Evolutionary conservation across 2,113 vertebrate genomes (phyloP).

Genomic region (Pedetes capensis): DNA sequence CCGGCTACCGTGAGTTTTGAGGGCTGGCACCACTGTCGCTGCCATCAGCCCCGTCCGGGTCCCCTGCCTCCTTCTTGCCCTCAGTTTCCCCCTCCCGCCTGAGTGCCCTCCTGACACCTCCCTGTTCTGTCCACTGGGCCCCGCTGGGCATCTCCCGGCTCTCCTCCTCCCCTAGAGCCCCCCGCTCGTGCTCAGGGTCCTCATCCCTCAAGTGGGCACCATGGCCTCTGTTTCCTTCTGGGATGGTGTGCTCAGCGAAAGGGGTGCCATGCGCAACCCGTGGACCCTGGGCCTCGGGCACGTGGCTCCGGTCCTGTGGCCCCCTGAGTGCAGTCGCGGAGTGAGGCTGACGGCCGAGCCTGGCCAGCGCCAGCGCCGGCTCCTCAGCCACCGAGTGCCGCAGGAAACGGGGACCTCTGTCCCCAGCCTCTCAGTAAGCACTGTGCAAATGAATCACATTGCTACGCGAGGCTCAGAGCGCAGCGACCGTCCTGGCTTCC

Average conservation of each 20-base stretch:
- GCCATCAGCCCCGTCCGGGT: too few species aligned
- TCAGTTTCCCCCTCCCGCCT: neutral
- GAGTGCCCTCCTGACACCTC: too few species aligned
- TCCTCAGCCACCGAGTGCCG: too few species aligned
- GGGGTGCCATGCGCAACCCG: too few species aligned
- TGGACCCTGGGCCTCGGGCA: neutral
- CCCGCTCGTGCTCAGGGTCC: neutral
- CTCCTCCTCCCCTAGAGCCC: too few species aligned
- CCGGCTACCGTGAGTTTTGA: constrained; percentile 85
- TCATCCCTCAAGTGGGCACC: neutral
- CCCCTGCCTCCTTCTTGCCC: too few species aligned
- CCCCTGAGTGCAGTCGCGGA: neutral
- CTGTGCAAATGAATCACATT: too few species aligned
- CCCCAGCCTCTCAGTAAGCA: too few species aligned
- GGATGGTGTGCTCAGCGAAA: neutral
- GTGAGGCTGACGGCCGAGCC: neutral
- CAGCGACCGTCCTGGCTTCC: too few species aligned
- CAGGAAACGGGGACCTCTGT: too few species aligned
- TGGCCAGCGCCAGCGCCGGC: too few species aligned
- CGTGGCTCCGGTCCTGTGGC: neutral
- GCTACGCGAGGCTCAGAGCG: too few species aligned
- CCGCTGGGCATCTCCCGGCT: neutral
- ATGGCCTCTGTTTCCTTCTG: neutral
- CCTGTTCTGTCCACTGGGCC: neutral
- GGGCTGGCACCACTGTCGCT: fast-evolving